Base-by-base conservation (phyloP, 2,113 vertebrate species). In the Puffinus mauretanicus region DNA sequence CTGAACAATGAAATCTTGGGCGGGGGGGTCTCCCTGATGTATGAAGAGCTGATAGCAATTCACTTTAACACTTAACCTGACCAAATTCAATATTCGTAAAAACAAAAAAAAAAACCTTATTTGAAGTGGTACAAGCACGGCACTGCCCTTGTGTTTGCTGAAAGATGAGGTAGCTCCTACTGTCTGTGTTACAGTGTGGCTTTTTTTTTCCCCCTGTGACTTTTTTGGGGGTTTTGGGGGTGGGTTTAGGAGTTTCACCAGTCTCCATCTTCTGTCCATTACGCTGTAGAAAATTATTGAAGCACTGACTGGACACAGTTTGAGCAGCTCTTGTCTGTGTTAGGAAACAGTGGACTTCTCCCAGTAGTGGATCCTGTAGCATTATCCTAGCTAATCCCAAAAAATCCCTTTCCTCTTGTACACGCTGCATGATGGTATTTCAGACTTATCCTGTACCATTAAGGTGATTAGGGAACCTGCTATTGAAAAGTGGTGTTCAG, bases 391-490 rank as follows among this genome's bases (percentile, higher is more conserved):
- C 61, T 94, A 94, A 93, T 95, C 83, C 86, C n/a, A 3, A 10
- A 70, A 96, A 93, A 95, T 93, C 89, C 86, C 38, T 93, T 86
- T 94, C 36, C 61, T 96, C 70, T 89, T 65, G 82, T 83, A 60
- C 30, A 17, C 3, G 5, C 52, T n/a, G 15, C 40, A 17, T 47
- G 91, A 34, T 76, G 52, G 65, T 67, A 88, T 94, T 95, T 94
- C 61, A 79, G 44, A 44, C 40, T 96, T 93, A 95, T 79, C 84
- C 73, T 82, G 32, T 61, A 44, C 47, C 83, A 79, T 82, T 93
- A 85, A 64, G 70, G 73, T 96, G 95, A 89, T 91, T 90, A 91
- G 40, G 81, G 30, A 69, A 79, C 66, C 73, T 76, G 65, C 61
- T 69, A 57, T 29, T 72, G 57, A 85, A 94, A 82, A 76, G n/a